Base-by-base conservation (phyloP, 1,140 invertebrate species). In the Laupala kohalensis region DNA sequence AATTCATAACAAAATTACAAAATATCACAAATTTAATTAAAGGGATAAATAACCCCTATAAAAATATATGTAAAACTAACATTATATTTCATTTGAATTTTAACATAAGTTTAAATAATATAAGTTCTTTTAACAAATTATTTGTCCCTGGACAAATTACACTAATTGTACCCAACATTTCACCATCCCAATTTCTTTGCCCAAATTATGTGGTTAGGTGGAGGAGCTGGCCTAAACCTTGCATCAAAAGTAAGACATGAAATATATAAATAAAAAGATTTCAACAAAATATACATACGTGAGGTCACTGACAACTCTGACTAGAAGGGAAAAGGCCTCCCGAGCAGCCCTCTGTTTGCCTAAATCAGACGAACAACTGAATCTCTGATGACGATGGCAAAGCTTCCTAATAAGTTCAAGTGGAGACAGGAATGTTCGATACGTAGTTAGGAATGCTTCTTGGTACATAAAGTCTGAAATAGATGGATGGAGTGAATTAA, bases 401-500 rank as follows among this genome's bases (percentile, higher is more conserved):
- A 98, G 83, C 80, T 96, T 96, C 77, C 89, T 87, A 74, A 98
- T 90, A 72, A 98, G 84, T 73, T 93, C 91, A 70, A 89, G 80
- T n/a, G 96, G 93, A 66, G 90, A 84, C 76, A 98, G 89, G 83
- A 98, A 97, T 71, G 95, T 98, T 75, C 96, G 86, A 81, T 98
- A 99, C 63, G 96, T 98, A 25, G 94, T 95, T 74, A 98, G 86
- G 82, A 98, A 99, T 53, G 96, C 95, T 85, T 98, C 95, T 85
- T 96, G 94, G 83, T 96, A 98, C 78, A 93, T 86, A 80, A 94
- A 94, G 83, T 95, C 94, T 94, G 84, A 63, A 82, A 79, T 74
- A 77, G 79, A 75, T 19, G 19, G 9, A 4, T 37, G 6, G 37
- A 53, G 1, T n/a, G n/a, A n/a, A n/a, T n/a, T n/a, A n/a, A 37